Percentiles rank a stretch among this genome's conserved stretches.
These are phyloP conservation scores for Peribatodes rhomboidaria DNA, from an alignment of 2,888 invertebrate species.

Conservation along the genomic window DNA sequence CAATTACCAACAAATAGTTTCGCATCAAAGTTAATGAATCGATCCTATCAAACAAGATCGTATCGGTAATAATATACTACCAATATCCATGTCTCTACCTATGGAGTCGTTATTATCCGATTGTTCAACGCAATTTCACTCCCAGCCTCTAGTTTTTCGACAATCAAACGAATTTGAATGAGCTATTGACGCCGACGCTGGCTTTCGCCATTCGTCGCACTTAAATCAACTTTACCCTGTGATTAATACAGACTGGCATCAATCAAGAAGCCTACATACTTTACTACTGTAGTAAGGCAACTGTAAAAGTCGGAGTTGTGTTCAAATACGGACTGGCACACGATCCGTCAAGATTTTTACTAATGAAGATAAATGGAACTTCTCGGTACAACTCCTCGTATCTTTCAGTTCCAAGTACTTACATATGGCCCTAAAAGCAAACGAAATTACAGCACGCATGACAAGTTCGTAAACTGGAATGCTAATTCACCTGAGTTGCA, in stretches of 20 bases:
- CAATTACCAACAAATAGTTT: background rate
- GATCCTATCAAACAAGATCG: conserved; percentile 50
- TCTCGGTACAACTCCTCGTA: background rate
- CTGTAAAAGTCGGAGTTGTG: conserved; percentile 7
- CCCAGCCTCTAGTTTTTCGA: conserved; percentile 61
- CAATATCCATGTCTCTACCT: conserved; percentile 57
- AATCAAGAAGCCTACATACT: conserved; percentile 11
- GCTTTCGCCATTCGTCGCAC: conserved; percentile 58
- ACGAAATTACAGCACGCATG: background rate
- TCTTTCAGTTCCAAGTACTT: background rate
- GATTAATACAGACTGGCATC: conserved; percentile 11
- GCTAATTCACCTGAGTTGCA: background rate
- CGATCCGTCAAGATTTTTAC: conserved; percentile 13
- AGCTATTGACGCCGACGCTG: conserved; percentile 54
- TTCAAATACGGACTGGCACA: conserved; percentile 11
- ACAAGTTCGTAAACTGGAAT: too few relatives aligned
- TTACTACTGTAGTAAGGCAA: background rate
- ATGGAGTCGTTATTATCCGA: conserved; percentile 63
- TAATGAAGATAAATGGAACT: conserved; percentile 16
- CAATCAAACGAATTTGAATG: conserved; percentile 61
- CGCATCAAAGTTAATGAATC: conserved; percentile 48
- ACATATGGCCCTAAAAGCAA: background rate
- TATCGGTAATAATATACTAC: conserved; percentile 58
- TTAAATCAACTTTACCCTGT: conserved; percentile 40
- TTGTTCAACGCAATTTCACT: conserved; percentile 70